These are phyloP conservation scores for Xenopus laevis DNA, from an alignment of 2,113 vertebrate genomes.

Conservation along the genomic window DNA sequence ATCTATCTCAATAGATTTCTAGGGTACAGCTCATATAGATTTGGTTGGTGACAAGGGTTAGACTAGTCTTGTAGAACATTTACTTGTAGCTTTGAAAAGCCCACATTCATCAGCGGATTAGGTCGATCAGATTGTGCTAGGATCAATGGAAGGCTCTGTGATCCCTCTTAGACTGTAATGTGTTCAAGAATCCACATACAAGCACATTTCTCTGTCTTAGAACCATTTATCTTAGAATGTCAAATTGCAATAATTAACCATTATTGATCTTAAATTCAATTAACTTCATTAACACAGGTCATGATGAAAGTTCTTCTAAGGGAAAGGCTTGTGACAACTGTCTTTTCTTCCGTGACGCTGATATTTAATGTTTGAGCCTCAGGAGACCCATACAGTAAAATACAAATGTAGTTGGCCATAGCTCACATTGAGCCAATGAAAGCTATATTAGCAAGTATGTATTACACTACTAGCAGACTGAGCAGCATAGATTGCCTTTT, in stretches of 20 bases:
- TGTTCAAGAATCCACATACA: conserved; percentile 62
- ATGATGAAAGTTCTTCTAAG: conserved; percentile 75
- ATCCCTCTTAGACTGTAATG: conserved; percentile 69
- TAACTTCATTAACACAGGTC: conserved; percentile 96
- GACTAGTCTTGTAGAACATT: conserved; percentile 78
- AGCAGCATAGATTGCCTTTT: too few relatives aligned
- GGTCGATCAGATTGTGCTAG: conserved; percentile 81
- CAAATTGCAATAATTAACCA: conserved; percentile 99
- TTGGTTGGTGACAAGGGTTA: conserved; percentile 73
- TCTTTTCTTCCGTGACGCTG: conserved; percentile 65
- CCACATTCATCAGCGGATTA: conserved; percentile 78
- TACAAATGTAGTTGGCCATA: neutral
- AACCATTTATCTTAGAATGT: conserved; percentile 90
- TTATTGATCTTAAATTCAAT: conserved; percentile 99
- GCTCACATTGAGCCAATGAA: neutral
- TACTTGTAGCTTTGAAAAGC: conserved; percentile 78
- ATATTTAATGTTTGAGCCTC: conserved; percentile 46
- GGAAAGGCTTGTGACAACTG: conserved; percentile 71
- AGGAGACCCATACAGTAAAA: neutral
- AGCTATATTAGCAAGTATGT: too few relatives aligned
- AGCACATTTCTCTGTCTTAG: conserved; percentile 68
- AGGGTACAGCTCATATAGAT: conserved; percentile 69
- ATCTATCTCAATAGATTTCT: conserved; percentile 76
- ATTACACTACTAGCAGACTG: too few relatives aligned
- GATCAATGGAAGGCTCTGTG: conserved; percentile 82